Conservation (phyloP, 1,140 invertebrate species). For the Meloidogyne floridensis region DNA sequence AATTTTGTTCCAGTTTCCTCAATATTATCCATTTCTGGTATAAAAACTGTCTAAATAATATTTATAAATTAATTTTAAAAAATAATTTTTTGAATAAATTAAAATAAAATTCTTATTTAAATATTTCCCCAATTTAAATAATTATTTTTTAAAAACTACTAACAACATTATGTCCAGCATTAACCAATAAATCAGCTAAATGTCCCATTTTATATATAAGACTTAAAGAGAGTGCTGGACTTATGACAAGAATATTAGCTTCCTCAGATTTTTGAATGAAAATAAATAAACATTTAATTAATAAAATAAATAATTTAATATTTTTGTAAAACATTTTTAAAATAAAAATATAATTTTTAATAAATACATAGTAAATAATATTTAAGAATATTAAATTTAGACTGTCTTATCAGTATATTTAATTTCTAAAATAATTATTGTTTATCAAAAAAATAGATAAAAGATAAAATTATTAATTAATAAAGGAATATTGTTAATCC, state of each 20-base stretch:
- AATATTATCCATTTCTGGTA: slow-evolving; percentile 41
- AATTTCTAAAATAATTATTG: too few species aligned
- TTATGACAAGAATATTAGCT: slow-evolving; percentile 44
- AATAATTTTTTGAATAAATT: neutral
- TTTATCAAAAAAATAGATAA: too few species aligned
- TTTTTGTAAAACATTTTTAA: neutral
- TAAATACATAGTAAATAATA: too few species aligned
- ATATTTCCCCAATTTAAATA: neutral
- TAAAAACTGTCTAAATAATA: slow-evolving; percentile 39
- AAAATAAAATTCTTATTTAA: neutral
- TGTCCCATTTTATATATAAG: slow-evolving; percentile 40
- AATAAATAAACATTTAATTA: neutral
- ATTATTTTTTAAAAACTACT: neutral
- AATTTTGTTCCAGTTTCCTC: slow-evolving; percentile 48
- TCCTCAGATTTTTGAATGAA: neutral
- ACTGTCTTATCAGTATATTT: too few species aligned
- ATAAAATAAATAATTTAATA: neutral
- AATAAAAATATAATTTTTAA: neutral
- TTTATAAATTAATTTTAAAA: slow-evolving; percentile 7
- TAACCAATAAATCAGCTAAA: slow-evolving; percentile 43
- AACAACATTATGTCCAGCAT: slow-evolving; percentile 38
- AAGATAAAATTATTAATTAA: too few species aligned
- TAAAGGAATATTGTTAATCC: too few species aligned
- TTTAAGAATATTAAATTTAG: too few species aligned
- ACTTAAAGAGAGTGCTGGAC: slow-evolving; percentile 46